phyloP scores from a whole-genome alignment of 2,113 vertebrate genomes.

The Crotalus viridis region DNA sequence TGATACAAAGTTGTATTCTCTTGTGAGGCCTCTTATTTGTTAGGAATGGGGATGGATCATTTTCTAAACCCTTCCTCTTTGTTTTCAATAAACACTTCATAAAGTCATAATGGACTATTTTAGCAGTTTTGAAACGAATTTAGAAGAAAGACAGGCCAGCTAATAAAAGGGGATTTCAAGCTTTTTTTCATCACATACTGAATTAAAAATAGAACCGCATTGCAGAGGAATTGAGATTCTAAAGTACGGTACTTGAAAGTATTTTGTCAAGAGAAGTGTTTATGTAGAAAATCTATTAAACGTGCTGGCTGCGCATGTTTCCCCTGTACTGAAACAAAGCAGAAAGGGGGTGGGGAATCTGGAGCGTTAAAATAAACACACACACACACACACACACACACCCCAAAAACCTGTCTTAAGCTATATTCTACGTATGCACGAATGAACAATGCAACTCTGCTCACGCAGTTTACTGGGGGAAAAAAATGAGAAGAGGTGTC shows the following conservation, averaged over 20 bases:
- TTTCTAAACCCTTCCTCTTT: conserved; percentile 60
- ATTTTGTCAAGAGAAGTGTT: conserved; percentile 54
- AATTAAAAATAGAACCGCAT: conserved; percentile 76
- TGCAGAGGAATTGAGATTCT: conserved; percentile 68
- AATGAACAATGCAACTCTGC: conserved; percentile 35
- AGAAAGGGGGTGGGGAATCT: conserved; percentile 36
- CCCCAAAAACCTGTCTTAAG: background rate
- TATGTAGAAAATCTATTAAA: conserved; percentile 44
- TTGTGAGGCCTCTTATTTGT: conserved; percentile 42
- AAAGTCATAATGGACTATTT: conserved; percentile 52
- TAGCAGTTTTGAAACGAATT: conserved; percentile 18
- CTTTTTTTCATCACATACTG: conserved; percentile 54
- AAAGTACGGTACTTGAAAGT: conserved; percentile 66
- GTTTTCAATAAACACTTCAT: conserved; percentile 47
- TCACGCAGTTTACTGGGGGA: background rate
- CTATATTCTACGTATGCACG: background rate
- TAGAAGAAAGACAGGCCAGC: conserved; percentile 33
- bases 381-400: background rate
- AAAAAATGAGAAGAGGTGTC: background rate
- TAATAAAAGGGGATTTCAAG: conserved; percentile 44
- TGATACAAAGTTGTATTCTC: conserved; percentile 62
- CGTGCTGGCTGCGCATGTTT: conserved; percentile 46
- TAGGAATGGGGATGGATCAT: conserved; percentile 49
- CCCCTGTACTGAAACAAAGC: conserved; percentile 62
- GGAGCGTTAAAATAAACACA: background rate